phyloP scores from a whole-genome alignment of 2,113 vertebrate species.

The Riparia riparia region DNA sequence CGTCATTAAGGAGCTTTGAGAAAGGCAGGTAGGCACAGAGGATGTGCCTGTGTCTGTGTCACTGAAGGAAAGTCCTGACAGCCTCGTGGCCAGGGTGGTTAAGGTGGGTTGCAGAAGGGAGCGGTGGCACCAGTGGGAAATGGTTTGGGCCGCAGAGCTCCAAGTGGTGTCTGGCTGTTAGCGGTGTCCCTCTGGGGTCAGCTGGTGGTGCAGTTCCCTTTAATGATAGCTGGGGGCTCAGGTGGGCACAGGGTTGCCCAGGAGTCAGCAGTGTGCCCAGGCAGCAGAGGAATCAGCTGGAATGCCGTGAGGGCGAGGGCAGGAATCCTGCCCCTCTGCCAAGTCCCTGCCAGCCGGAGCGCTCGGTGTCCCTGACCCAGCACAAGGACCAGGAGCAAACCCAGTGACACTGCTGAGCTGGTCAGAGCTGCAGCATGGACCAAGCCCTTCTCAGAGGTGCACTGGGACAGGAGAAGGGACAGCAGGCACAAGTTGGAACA shows the following conservation, averaged over 20 bases:
- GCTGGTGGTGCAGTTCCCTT: not conserved
- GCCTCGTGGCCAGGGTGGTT: not conserved
- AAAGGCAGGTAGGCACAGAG: not conserved
- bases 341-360: fast-evolving
- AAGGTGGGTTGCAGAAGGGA: not conserved
- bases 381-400: not conserved
- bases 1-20: not conserved
- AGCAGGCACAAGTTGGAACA: not conserved
- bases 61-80: not conserved
- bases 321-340: not conserved
- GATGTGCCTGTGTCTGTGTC: not conserved
- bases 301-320: not conserved
- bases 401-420: not conserved
- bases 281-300: not conserved
- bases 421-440: not conserved
- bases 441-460: not conserved
- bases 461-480: not conserved
- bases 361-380: not conserved
- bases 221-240: not conserved
- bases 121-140: fast-evolving
- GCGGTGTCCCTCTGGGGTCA: not conserved
- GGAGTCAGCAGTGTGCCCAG: not conserved
- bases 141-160: not conserved
- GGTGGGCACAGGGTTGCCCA: not conserved
- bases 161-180: not conserved